A percentile compares a stretch with the other conserved stretches of the same genome.
Conservation (phyloP, 2,888 invertebrate species). For the Macaria notata region DNA sequence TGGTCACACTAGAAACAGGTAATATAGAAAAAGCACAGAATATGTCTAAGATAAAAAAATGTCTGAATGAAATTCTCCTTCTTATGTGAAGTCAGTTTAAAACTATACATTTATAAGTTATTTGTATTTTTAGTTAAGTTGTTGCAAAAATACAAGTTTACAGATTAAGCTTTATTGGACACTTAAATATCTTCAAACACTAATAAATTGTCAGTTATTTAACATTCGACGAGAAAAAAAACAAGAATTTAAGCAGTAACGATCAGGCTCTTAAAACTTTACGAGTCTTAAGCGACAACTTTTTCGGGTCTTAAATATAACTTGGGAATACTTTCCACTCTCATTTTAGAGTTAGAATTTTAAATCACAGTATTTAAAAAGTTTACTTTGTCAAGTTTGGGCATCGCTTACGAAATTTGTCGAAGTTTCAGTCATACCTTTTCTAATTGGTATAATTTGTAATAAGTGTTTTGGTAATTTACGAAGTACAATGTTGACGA, state of each 20-base stretch:
- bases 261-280: conserved; percentile 34
- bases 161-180: not conserved
- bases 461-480: conserved; percentile 9
- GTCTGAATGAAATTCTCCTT: too few species aligned
- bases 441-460: conserved; percentile 16
- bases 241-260: conserved; percentile 30
- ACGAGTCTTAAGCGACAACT: conserved; percentile 18
- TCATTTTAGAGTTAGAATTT: conserved; percentile 25
- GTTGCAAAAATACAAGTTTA: not conserved
- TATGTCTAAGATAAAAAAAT: too few species aligned
- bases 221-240: conserved; percentile 31
- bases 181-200: conserved; percentile 1
- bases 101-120: too few species aligned
- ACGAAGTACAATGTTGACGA: not conserved
- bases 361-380: conserved; percentile 31
- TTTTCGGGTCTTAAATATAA: conserved; percentile 29
- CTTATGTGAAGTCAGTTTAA: too few species aligned
- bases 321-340: conserved; percentile 31
- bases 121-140: too few species aligned
- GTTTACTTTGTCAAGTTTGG: conserved; percentile 26
- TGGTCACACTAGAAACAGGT: too few species aligned
- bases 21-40: too few species aligned
- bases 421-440: conserved; percentile 12
- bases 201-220: conserved; percentile 36
- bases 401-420: conserved; percentile 12